Percentiles rank a stretch among this genome's conserved stretches.
phyloP scores from a whole-genome alignment of 2,797 vertebrate species.

The Parotocinclus haroldoi region DNA sequence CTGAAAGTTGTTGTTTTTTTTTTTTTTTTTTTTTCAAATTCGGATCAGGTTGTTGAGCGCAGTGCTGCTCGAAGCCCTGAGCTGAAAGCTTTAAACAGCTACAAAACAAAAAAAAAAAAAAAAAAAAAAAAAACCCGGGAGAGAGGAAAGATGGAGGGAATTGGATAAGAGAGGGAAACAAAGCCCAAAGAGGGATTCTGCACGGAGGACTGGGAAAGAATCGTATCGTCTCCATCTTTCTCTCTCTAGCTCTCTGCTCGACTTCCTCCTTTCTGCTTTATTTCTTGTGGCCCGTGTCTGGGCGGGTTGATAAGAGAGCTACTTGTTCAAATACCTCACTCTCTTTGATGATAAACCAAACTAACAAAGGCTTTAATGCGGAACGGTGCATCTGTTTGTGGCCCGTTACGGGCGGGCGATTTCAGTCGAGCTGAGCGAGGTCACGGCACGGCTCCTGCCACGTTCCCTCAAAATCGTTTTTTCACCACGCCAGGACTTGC shows the following conservation, averaged over 20 bases:
- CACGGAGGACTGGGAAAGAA: conserved; percentile 30
- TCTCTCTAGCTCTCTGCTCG: conserved; percentile 52
- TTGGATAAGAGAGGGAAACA: conserved; percentile 27
- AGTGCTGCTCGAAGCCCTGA: conserved; percentile 67
- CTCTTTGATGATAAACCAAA: conserved; percentile 90
- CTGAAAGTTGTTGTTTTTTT: no score
- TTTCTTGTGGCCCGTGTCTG: conserved; percentile 48
- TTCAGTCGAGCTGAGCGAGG: conserved; percentile 14
- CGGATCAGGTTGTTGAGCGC: conserved; percentile 38
- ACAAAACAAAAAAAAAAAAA: conserved; percentile 72
- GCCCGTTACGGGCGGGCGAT: conserved; percentile 5
- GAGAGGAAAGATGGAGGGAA: conserved; percentile 49
- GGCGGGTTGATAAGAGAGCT: conserved; percentile 80
- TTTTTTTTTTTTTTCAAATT: no score
- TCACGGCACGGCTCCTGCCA: neutral
- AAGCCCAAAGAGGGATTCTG: conserved; percentile 19
- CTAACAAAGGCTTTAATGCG: conserved; percentile 80
- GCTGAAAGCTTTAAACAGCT: conserved; percentile 79
- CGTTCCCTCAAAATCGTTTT: neutral
- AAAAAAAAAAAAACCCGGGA: conserved; percentile 66
- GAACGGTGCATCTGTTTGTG: conserved; percentile 15
- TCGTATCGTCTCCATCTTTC: conserved; percentile 49
- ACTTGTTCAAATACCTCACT: conserved; percentile 94
- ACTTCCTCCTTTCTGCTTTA: conserved; percentile 33
- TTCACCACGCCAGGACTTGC: no score